phyloP scores from a whole-genome alignment of 2,113 vertebrate genomes.

The Reinhardtius hippoglossoides region DNA sequence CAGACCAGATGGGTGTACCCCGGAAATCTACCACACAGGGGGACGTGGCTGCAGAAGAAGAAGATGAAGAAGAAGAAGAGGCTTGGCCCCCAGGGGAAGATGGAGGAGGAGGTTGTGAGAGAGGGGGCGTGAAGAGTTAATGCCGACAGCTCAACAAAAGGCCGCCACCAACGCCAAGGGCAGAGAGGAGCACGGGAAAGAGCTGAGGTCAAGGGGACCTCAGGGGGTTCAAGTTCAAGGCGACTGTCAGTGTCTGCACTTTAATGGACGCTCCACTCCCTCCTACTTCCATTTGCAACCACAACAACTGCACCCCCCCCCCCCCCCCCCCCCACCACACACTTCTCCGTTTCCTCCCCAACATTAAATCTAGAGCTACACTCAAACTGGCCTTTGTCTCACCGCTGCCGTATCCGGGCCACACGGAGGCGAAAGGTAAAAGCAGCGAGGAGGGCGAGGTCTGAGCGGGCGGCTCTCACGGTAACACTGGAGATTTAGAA shows the following conservation, averaged over 20 bases:
- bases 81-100: slow-evolving; percentile 33
- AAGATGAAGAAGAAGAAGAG: slow-evolving; percentile 44
- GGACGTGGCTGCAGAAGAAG: slow-evolving; percentile 48
- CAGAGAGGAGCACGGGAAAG: slow-evolving; percentile 77
- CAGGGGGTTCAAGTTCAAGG: slow-evolving; percentile 85
- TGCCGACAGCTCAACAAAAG: slow-evolving; percentile 83
- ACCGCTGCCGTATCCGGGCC: not conserved
- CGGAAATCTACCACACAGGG: slow-evolving; percentile 57
- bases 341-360: slow-evolving; percentile 8
- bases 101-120: slow-evolving; percentile 49
- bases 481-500: slow-evolving; percentile 15
- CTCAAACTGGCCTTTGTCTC: slow-evolving; percentile 46
- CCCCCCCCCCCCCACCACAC: too few relatives aligned
- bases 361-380: slow-evolving; percentile 44
- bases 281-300: slow-evolving; percentile 27
- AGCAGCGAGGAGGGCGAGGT: slow-evolving; percentile 9
- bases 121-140: slow-evolving; percentile 76
- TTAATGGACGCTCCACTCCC: slow-evolving; percentile 62
- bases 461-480: slow-evolving; percentile 24
- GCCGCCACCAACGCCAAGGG: slow-evolving; percentile 58
- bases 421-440: slow-evolving; percentile 31
- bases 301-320: slow-evolving; percentile 8
- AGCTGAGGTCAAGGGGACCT: slow-evolving; percentile 81
- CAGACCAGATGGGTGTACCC: slow-evolving; percentile 72
- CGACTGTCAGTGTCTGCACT: slow-evolving; percentile 77